Evolutionary conservation across 2,888 invertebrate species (phyloP).

Genomic region (Tenthredo mesomela): DNA sequence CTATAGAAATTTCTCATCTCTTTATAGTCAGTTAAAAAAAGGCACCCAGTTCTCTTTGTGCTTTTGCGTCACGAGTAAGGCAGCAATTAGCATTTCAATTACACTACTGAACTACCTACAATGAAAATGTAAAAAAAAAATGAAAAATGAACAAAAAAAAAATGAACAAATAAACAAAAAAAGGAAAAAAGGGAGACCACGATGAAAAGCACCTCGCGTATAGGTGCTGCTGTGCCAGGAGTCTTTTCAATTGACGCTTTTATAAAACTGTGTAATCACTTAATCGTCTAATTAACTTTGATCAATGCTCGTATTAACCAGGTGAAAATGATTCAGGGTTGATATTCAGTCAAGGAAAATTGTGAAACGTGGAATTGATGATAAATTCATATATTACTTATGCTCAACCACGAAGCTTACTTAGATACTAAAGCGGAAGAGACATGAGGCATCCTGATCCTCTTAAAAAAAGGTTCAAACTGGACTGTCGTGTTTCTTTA

Average conservation of each 20-base stretch:
- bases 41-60: background rate
- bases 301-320: background rate
- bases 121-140: background rate
- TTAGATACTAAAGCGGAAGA: background rate
- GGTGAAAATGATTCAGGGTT: background rate
- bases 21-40: background rate
- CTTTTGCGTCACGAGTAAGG: background rate
- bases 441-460: background rate
- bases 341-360: background rate
- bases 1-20: conserved; percentile 9
- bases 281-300: conserved; percentile 22
- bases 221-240: background rate
- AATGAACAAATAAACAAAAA: no score
- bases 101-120: background rate
- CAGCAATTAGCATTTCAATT: conserved; percentile 44
- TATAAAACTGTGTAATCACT: background rate
- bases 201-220: conserved; percentile 12
- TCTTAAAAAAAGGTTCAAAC: background rate
- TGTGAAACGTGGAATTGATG: background rate
- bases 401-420: background rate
- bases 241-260: conserved; percentile 4
- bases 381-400: background rate
- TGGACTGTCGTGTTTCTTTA: background rate
- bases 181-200: background rate
- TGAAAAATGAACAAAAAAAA: background rate